A percentile compares a stretch with the other conserved stretches of the same genome.
Conservation (phyloP, 2,113 vertebrate genomes). For the Tupaia chinensis region DNA sequence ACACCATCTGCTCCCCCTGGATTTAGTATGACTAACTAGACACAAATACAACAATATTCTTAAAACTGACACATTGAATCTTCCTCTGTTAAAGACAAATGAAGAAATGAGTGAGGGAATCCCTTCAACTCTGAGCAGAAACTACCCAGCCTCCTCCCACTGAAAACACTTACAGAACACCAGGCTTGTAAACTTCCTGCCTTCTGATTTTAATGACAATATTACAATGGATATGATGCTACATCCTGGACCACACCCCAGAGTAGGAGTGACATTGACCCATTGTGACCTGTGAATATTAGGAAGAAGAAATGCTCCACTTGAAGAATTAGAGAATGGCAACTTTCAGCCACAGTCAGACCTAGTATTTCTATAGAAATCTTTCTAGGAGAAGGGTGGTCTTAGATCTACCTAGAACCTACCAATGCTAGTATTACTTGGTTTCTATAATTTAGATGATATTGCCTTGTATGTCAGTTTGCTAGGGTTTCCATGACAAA, state of each 20-base stretch:
- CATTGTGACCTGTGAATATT: slow-evolving; percentile 33
- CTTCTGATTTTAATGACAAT: slow-evolving; percentile 74
- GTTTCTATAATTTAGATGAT: slow-evolving; percentile 18
- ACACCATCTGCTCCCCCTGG: no score
- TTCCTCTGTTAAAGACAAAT: not conserved
- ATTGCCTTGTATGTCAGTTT: not conserved
- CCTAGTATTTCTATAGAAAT: not conserved
- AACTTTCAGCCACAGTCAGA: slow-evolving; percentile 13
- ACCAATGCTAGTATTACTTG: not conserved
- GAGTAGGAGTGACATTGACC: slow-evolving; percentile 73
- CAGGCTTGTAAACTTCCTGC: slow-evolving; percentile 72
- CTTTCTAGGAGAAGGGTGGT: no score
- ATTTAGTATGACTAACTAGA: not conserved
- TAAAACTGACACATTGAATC: not conserved
- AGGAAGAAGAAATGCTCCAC: slow-evolving; percentile 39
- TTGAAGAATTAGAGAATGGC: slow-evolving; percentile 6
- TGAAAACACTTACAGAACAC: slow-evolving; percentile 54
- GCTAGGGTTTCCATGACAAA: not conserved
- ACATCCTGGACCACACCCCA: slow-evolving; percentile 70
- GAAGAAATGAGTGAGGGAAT: slow-evolving; percentile 27
- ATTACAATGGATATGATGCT: slow-evolving; percentile 53
- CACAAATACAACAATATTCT: not conserved
- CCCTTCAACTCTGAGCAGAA: slow-evolving; percentile 53
- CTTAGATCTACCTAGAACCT: not conserved
- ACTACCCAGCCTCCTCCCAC: slow-evolving; percentile 56